Base-by-base conservation (phyloP, 2,888 invertebrate species). In the Junonia oenone region DNA sequence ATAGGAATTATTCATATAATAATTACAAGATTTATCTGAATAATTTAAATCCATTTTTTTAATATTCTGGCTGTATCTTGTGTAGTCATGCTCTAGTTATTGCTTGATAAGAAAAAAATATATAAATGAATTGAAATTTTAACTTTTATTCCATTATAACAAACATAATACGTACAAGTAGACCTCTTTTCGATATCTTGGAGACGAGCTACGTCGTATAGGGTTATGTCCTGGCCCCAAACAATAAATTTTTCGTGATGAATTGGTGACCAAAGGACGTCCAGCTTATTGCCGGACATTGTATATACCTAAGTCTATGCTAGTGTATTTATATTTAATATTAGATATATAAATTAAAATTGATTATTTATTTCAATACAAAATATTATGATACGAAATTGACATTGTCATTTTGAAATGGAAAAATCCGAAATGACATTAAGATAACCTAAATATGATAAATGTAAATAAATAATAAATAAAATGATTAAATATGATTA, bases 201-300 rank as follows among this genome's bases (percentile, higher is more conserved):
- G 29, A 92, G 80, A 38, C 91, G 87, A 63, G 91, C 90, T 19
- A 95, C 93, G 90, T 97, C 96, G 76, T 97, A 98, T 49, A 98
- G 88, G 79, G 93, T 95, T 74, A 98, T 94, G 74, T 98, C 97
- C 52, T 97, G 94, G 38, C 97, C 96, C 95, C 97, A 97, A 48
- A 97, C 94, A 63, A 98, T 93, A 75, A 98, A 98, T 75, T 95
- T 96, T 71, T 97, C 83, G 40, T 84, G 78, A 58, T 89, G 89
- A 29, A 94, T 92, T 0, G 97, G 97, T 27, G 97, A 96, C 98
- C 98, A 98, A 72, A 95, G 93, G 31, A 97, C 93, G 72, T 98
- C 97, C 63, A 95, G 89, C 81, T 94, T 94, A 59, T 69, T 71
- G 50, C 78, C 76, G 15, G 87, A 79, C 83, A 86, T 87, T 59